A percentile compares a stretch with the other conserved stretches of the same genome.
These are phyloP conservation scores for Lagodon rhomboides DNA, from an alignment of 2,797 vertebrate genomes.

Conservation along the genomic window DNA sequence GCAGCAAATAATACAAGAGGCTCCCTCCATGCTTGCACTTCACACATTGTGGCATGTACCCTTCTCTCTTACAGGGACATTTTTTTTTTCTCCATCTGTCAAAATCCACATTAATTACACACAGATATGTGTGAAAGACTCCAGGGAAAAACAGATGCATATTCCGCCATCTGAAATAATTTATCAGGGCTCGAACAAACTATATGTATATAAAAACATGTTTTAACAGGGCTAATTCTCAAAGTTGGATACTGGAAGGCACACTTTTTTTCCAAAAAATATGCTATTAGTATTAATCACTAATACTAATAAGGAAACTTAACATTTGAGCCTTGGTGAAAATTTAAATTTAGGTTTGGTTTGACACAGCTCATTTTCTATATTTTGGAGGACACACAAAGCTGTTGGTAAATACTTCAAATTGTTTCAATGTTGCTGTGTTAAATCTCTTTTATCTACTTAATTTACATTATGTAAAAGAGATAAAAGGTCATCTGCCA, in stretches of 20 bases:
- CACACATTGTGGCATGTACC: conserved; percentile 88
- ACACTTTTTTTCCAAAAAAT: conserved; percentile 50
- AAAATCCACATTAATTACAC: conserved; percentile 89
- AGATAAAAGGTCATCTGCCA: conserved; percentile 31
- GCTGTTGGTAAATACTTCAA: background rate
- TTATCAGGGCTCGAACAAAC: conserved; percentile 72
- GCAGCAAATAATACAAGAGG: conserved; percentile 79
- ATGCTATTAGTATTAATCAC: conserved; percentile 43
- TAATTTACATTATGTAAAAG: conserved; percentile 30
- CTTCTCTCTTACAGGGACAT: conserved; percentile 85
- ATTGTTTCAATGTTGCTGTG: background rate
- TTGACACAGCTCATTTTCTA: conserved; percentile 17
- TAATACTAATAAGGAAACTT: conserved; percentile 36
- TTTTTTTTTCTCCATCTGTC: conserved; percentile 89
- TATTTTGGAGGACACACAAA: conserved; percentile 27
- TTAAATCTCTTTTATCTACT: conserved; percentile 17
- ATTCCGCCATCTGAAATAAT: conserved; percentile 83
- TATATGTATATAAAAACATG: conserved; percentile 79
- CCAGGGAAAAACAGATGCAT: conserved; percentile 86
- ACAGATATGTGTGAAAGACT: conserved; percentile 86
- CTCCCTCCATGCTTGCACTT: conserved; percentile 84
- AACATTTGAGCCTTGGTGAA: conserved; percentile 36
- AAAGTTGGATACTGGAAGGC: conserved; percentile 45
- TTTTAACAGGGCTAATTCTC: conserved; percentile 56
- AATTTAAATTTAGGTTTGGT: conserved; percentile 44